These are phyloP conservation scores for Gallinago solitaria DNA, from an alignment of 2,797 vertebrate genomes.

Conservation along the genomic window DNA sequence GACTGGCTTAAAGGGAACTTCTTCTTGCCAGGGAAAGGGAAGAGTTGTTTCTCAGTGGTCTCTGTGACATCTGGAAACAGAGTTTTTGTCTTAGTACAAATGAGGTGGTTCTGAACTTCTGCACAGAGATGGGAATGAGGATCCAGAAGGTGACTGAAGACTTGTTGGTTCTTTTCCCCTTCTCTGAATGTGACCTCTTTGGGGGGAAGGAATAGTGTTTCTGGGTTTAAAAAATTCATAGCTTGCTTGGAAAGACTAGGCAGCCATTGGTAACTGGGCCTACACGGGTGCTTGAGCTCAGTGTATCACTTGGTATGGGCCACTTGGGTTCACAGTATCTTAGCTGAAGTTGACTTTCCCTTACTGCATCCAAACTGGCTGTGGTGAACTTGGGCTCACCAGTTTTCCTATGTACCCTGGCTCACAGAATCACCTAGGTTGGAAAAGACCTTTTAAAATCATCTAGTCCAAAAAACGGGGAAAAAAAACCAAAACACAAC, in stretches of 20 bases:
- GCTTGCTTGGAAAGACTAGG: neutral
- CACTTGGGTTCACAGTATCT: neutral
- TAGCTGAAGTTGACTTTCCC: neutral
- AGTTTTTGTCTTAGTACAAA: neutral
- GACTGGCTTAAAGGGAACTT: neutral
- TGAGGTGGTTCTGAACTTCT: neutral
- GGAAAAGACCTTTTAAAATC: too few relatives aligned
- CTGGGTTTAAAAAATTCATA: neutral
- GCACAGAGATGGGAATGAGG: neutral
- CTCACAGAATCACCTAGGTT: too few relatives aligned
- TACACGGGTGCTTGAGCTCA: neutral
- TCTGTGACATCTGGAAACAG: neutral
- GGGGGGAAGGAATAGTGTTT: neutral
- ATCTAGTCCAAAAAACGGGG: too few relatives aligned
- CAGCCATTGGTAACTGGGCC: neutral
- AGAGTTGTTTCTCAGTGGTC: neutral
- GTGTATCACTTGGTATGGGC: neutral
- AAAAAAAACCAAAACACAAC: too few relatives aligned
- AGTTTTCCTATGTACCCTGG: neutral
- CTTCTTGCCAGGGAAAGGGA: neutral
- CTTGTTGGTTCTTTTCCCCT: neutral
- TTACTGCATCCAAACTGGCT: neutral
- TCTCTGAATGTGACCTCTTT: neutral
- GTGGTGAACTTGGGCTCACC: neutral
- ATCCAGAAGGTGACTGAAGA: neutral